phyloP scores from a whole-genome alignment of 2,888 invertebrate genomes.

The Scrobipalpa atriplicella region DNA sequence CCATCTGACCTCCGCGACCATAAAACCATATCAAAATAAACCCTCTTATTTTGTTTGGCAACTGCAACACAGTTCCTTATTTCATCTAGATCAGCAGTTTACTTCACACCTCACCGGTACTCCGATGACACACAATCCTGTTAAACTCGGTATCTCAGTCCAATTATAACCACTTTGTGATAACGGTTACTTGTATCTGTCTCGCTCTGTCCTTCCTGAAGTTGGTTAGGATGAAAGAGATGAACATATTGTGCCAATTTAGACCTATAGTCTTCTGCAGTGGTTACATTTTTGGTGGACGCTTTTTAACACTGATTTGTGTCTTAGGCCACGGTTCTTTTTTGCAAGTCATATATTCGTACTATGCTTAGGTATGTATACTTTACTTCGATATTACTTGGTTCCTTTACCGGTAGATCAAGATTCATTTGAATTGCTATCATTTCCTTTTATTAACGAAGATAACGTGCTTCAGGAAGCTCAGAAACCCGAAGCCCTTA shows the following conservation, averaged over 20 bases:
- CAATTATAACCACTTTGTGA: constrained; percentile 73
- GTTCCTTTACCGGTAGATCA: too few relatives aligned
- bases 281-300: not conserved
- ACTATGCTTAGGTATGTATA: not conserved
- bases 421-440: too few relatives aligned
- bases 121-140: constrained; percentile 53
- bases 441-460: too few relatives aligned
- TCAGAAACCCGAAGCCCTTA: too few relatives aligned
- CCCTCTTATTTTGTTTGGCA: not conserved
- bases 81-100: not conserved
- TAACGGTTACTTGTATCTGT: constrained; percentile 64
- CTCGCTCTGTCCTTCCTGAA: constrained; percentile 33
- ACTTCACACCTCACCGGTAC: constrained; percentile 32
- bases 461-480: too few relatives aligned
- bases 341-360: too few relatives aligned
- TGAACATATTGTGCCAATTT: not conserved
- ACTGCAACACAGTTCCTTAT: not conserved
- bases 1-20: too few relatives aligned
- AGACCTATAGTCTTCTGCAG: not conserved
- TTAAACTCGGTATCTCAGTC: constrained; percentile 59
- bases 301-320: not conserved
- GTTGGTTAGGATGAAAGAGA: constrained; percentile 8
- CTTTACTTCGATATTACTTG: too few relatives aligned
- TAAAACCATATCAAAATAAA: too few relatives aligned
- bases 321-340: too few relatives aligned